Evolutionary conservation across 2,113 vertebrate genomes (phyloP).

Genomic region (Arizona elegans): DNA sequence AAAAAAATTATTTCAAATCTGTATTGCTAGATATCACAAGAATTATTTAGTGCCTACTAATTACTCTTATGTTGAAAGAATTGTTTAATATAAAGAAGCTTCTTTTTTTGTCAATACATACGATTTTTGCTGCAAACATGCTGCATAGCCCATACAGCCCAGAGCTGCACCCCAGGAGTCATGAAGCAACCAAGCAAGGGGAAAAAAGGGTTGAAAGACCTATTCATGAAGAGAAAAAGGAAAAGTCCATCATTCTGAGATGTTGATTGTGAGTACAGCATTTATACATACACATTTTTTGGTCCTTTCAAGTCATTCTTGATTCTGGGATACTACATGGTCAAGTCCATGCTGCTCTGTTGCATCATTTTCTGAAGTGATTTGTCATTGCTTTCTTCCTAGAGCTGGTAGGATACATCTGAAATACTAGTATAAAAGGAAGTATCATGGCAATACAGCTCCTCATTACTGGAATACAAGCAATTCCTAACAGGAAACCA

Average conservation of each 20-base stretch:
- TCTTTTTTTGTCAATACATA: slow-evolving; percentile 69
- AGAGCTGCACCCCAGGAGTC: slow-evolving; percentile 95
- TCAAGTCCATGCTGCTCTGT: not conserved
- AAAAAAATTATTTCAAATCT: not conserved
- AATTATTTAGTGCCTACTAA: not conserved
- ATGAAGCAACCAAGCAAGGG: slow-evolving; percentile 92
- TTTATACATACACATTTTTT: not conserved
- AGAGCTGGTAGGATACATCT: not conserved
- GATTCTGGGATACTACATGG: not conserved
- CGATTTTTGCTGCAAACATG: slow-evolving; percentile 99
- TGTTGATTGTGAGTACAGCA: not conserved
- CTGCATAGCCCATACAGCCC: slow-evolving; percentile 99
- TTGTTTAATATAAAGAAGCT: not conserved
- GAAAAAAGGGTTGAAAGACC: slow-evolving; percentile 98
- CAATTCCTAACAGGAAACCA: not conserved
- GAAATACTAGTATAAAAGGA: not conserved
- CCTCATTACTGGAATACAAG: not conserved
- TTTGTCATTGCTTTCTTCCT: not conserved
- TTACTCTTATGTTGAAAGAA: not conserved
- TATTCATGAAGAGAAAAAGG: slow-evolving; percentile 52
- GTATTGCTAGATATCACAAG: not conserved
- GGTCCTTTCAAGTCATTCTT: not conserved
- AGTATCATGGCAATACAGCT: not conserved
- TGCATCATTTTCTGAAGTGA: not conserved
- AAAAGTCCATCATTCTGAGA: not conserved